phyloP scores from a whole-genome alignment of 2,113 vertebrate genomes.

The Macroglossus sobrinus region DNA sequence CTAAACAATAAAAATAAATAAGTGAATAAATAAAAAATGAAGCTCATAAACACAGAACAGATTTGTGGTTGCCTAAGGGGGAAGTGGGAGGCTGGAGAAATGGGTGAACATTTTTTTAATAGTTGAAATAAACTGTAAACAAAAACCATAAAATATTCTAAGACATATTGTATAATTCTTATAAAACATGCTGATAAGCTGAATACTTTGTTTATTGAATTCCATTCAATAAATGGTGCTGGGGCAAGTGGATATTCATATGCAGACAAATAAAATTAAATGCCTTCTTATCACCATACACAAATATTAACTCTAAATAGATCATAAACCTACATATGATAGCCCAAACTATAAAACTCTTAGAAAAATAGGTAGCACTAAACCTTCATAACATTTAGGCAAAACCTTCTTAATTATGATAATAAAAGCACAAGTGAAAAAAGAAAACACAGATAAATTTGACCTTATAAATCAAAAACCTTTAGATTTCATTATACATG shows the following conservation, averaged over 20 bases:
- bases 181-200: background rate
- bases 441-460: background rate
- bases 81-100: too few species aligned
- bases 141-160: background rate
- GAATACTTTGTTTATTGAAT: slow-evolving; percentile 4
- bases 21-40: too few species aligned
- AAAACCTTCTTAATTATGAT: background rate
- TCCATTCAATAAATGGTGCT: background rate
- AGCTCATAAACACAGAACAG: too few species aligned
- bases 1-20: too few species aligned
- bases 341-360: background rate
- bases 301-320: background rate
- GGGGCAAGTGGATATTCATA: background rate
- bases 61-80: too few species aligned
- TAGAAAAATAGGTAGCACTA: background rate
- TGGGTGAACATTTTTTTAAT: too few species aligned
- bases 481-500: background rate
- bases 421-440: background rate
- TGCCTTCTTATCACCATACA: background rate
- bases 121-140: too few species aligned
- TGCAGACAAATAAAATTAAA: background rate
- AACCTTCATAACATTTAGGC: background rate
- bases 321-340: background rate
- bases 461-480: background rate
- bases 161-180: background rate